Conservation (phyloP, 2,888 invertebrate species). For the Acanthosepion esculentum region DNA sequence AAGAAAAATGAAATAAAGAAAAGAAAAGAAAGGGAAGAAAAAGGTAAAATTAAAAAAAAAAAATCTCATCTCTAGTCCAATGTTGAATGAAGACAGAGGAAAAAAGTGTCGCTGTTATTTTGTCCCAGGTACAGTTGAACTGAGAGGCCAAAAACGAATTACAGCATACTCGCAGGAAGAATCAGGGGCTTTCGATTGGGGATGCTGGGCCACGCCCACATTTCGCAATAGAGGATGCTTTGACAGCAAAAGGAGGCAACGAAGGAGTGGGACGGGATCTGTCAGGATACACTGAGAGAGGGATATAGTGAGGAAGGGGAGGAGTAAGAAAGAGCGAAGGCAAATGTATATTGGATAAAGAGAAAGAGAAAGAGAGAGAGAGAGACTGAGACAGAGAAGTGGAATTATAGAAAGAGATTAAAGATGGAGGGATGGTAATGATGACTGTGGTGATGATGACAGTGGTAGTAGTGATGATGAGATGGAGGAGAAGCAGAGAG, state of each 20-base stretch:
- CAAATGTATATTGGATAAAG: not conserved
- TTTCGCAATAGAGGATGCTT: not conserved
- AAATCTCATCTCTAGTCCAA: constrained; percentile 1
- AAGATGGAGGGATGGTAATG: not conserved
- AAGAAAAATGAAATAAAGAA: not conserved
- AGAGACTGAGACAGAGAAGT: too few species aligned
- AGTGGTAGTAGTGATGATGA: not conserved
- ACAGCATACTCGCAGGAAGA: not conserved
- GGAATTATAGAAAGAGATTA: not conserved
- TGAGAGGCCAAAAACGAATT: constrained; percentile 6
- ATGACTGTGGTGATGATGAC: not conserved
- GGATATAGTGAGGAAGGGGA: not conserved
- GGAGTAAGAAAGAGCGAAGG: not conserved
- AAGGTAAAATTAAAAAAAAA: not conserved
- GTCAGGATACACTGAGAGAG: not conserved
- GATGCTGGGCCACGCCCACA: constrained; percentile 12
- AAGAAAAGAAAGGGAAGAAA: too few species aligned
- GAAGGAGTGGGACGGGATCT: not conserved
- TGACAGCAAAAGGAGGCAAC: constrained; percentile 6
- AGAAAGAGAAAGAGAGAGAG: not conserved
- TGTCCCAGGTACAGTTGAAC: constrained; percentile 12
- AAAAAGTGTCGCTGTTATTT: constrained; percentile 33
- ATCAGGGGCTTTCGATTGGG: not conserved
- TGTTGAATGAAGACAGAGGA: not conserved
- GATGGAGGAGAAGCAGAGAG: too few species aligned